Evolutionary conservation across 2,113 vertebrate species (phyloP), one percentile per base, ranked within the genome.

Genomic region (Cettia cetti): DNA sequence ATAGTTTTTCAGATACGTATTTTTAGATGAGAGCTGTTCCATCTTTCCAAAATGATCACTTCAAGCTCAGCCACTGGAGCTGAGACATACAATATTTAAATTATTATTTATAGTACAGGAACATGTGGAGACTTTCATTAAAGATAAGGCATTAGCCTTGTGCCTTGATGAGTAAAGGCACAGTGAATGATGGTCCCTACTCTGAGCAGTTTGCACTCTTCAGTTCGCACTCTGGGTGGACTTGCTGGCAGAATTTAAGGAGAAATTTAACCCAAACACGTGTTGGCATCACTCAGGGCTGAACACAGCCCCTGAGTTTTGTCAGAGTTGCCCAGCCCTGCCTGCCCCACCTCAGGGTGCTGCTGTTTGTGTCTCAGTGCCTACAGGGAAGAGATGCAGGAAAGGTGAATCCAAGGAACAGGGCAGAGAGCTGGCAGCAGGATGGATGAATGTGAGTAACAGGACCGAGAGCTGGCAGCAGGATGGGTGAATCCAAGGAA

Each of bases 31-130:
- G 94, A 95, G 72, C 94, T 93, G 93, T 57, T 97, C 93, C 82
- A 92, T 96, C 93, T 94, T 96, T 96, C 94, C 88, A 93, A 97
- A 95, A 93, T 96, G 95, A 96, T 96, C 93, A 94, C 95, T 97
- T 97, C 95, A 96, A 95, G 93, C 88, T 94, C 93, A 96, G 92
- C 93, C 92, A 93, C 79, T 96, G 96, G 85, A 96, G 92, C 95
- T 93, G 82, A 94, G 95, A 92, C 92, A 95, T 96, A 95, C 95
- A 96, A 96, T 96, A 97, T 97, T 97, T 96, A 97, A 97, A 96
- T 97, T 96, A 96, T 95, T 96, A 96, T 96, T 96, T 97, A 96
- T 97, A 94, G 95, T 92, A 84, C 93, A 94, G 93, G 92, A 97
- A 96, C 93, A 94, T 37, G 88, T n/a, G 5, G 93, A 84, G 92